Evolutionary conservation across 2,888 invertebrate species (phyloP), one percentile per base, ranked within the genome.

Genomic region (Diarsia dahlii): DNA sequence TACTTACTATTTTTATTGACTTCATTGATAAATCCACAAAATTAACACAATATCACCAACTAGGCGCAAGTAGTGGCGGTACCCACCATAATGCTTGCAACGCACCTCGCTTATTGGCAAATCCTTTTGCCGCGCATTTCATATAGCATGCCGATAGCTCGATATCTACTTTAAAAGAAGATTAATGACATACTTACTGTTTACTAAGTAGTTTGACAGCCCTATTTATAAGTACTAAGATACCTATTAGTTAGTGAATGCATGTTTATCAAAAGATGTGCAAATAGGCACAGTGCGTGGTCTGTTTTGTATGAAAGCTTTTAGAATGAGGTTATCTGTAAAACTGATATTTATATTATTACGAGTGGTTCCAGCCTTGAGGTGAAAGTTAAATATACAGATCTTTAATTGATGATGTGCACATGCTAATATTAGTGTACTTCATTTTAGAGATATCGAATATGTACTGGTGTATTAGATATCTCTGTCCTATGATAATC

Each of bases 241-340:
- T 52, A 63, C 18, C 20, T 66, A 64, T 28, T 50, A 46, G 45
- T 71, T 70, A 74, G 67, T 56, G 45, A 71, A 85, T 73, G 67
- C 48, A 50, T 71, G 70, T 86, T 80, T 84, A 83, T 83, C 65
- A 80, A 46, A 71, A 84, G 76, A 74, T 50, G 82, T 81, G 58
- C 56, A 71, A 79, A 80, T 76, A 80, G 58, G 28, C n/a, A 23
- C 48, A 28, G 58, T 48, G 50, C 56, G 74, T 63, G 68, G 39
- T 84, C 80, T 84, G 86, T 71, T 86, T 75, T 60, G 67, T 77
- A 52, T 80, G 56, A 64, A 58, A 86, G 76, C 80, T 62, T 73
- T 64, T 68, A 73, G 45, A 86, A 73, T 73, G 54, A 75, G 74
- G 86, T 77, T 80, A 75, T 86, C 72, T 76, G 28, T 28, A 52